A percentile compares a stretch with the other conserved stretches of the same genome.
These are phyloP conservation scores for Maccullochella peelii DNA, from an alignment of 2,113 vertebrate genomes.

Conservation along the genomic window DNA sequence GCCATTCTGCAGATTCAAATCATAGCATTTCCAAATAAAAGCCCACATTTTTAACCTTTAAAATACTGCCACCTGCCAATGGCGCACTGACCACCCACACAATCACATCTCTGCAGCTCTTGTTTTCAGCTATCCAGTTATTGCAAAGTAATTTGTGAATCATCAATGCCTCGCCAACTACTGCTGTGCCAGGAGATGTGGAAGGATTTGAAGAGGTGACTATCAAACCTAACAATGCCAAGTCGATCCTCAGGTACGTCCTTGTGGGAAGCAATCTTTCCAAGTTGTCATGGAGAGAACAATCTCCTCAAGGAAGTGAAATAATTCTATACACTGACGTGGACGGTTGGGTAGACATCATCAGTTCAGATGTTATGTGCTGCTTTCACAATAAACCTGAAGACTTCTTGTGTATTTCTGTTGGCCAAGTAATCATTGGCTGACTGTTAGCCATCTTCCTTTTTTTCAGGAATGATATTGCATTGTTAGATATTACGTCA, in stretches of 20 bases:
- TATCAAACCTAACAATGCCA: conserved; percentile 12
- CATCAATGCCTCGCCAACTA: conserved; percentile 42
- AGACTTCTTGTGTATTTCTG: background rate
- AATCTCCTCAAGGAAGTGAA: background rate
- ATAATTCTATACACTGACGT: background rate
- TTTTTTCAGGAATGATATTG: background rate
- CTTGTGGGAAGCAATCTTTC: conserved; percentile 30
- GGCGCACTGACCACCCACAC: conserved; percentile 53
- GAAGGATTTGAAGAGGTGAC: conserved; percentile 48
- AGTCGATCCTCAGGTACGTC: conserved; percentile 14
- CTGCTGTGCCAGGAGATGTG: conserved; percentile 45
- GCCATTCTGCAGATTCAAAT: conserved; percentile 42
- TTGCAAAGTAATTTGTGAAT: conserved; percentile 65
- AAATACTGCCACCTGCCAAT: conserved; percentile 64
- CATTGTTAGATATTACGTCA: background rate
- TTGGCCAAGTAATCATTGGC: background rate
- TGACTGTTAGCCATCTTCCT: background rate
- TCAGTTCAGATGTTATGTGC: background rate
- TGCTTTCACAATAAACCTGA: conserved; percentile 9
- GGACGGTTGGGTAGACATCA: background rate
- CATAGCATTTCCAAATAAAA: conserved; percentile 54
- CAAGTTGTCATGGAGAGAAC: background rate
- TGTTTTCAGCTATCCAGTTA: conserved; percentile 53
- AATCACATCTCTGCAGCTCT: conserved; percentile 48
- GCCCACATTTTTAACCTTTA: conserved; percentile 70